Conservation (phyloP, 2,888 invertebrate species). For the Lasioglossum oenotherae region DNA sequence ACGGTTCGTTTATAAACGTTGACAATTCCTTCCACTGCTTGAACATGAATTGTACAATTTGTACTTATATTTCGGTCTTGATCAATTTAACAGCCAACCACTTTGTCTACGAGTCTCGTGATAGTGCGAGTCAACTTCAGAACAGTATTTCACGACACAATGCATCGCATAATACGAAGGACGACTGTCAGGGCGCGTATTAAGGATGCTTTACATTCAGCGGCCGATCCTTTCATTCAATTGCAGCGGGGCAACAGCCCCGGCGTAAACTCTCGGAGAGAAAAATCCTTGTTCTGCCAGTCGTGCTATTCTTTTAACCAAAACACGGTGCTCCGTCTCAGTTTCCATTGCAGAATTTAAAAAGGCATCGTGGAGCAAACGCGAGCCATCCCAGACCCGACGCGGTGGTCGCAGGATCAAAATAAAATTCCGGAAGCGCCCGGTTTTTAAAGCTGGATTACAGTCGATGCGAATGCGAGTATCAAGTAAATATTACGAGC, state of each 20-base stretch:
- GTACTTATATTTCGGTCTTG: too few relatives aligned
- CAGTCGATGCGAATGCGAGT: not conserved
- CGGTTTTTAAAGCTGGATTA: slow-evolving; percentile 11
- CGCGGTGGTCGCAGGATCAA: not conserved
- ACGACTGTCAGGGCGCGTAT: not conserved
- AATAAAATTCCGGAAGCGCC: slow-evolving; percentile 31
- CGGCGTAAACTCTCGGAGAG: not conserved
- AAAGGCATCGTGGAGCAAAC: not conserved
- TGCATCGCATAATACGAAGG: not conserved
- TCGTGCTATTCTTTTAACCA: not conserved
- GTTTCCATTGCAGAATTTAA: slow-evolving; percentile 6
- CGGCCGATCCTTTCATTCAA: slow-evolving; percentile 3
- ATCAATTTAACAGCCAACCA: too few relatives aligned
- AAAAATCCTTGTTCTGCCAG: not conserved
- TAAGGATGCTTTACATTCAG: not conserved
- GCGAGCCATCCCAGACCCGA: not conserved
- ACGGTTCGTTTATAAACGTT: too few relatives aligned
- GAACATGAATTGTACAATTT: too few relatives aligned
- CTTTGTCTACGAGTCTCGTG: too few relatives aligned
- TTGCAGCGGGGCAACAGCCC: not conserved
- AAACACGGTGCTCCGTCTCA: slow-evolving; percentile 1
- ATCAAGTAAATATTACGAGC: slow-evolving; percentile 5
- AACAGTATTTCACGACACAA: not conserved
- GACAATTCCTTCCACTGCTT: too few relatives aligned
- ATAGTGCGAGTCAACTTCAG: not conserved